Evolutionary conservation across 2,888 invertebrate species (phyloP).

Genomic region (Tupiocoris notatus): DNA sequence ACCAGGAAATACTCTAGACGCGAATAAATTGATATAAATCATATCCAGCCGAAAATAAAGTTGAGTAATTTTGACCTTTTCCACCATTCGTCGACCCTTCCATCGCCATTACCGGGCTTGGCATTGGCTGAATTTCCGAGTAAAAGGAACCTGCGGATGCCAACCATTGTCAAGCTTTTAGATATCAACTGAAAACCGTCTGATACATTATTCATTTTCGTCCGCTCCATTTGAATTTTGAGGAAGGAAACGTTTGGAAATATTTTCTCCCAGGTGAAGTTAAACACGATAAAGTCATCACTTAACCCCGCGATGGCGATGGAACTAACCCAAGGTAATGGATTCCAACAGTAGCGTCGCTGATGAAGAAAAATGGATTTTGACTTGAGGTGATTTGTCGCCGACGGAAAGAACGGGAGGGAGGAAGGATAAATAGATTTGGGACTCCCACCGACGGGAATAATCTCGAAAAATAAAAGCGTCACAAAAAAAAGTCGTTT

Average conservation of each 20-base stretch:
- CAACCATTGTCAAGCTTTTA: too few relatives aligned
- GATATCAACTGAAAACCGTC: too few relatives aligned
- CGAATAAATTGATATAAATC: too few relatives aligned
- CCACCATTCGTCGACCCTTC: too few relatives aligned
- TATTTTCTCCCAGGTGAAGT: background rate
- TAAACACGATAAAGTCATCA: background rate
- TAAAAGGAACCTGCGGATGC: too few relatives aligned
- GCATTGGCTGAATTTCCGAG: too few relatives aligned
- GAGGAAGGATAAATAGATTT: background rate
- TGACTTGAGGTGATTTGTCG: background rate
- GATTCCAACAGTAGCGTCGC: background rate
- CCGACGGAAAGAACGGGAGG: background rate
- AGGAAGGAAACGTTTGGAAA: background rate
- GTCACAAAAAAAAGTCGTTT: background rate
- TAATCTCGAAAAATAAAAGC: background rate
- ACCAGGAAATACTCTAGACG: too few relatives aligned
- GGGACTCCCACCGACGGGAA: background rate
- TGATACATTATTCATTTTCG: too few relatives aligned
- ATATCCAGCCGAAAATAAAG: too few relatives aligned
- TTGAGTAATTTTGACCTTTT: too few relatives aligned
- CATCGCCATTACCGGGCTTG: too few relatives aligned
- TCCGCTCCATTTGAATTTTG: too few relatives aligned
- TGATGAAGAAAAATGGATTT: background rate
- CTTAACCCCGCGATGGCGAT: background rate
- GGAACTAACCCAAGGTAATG: background rate